Conservation (phyloP, 2,113 vertebrate genomes). For the Rattus norvegicus region DNA sequence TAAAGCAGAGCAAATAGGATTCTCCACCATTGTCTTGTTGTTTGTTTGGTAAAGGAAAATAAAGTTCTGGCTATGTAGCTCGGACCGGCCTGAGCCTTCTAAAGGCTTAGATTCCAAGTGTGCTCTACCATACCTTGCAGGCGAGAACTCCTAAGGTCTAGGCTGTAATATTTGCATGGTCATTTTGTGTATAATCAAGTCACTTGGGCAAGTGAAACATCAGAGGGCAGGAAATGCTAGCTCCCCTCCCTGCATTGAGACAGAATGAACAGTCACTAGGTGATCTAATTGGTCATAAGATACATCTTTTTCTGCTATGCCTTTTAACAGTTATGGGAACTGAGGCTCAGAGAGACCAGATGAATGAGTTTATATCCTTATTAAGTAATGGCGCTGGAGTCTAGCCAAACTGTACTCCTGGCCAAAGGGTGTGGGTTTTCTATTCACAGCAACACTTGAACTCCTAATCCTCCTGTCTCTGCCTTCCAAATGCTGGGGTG, state of each 20-base stretch:
- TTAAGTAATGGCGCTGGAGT: slow-evolving; percentile 22
- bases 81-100: not conserved
- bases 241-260: not conserved
- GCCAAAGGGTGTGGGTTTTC: not conserved
- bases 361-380: not conserved
- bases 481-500: not conserved
- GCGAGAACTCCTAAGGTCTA: not conserved
- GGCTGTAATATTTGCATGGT: not conserved
- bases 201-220: not conserved
- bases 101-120: not conserved
- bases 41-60: not conserved
- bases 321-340: not conserved
- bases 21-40: not conserved
- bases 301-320: not conserved
- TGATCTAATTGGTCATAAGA: not conserved
- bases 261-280: not conserved
- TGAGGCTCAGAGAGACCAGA: not conserved
- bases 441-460: not conserved
- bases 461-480: not conserved
- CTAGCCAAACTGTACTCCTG: not conserved
- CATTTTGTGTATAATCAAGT: not conserved
- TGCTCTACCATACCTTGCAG: not conserved
- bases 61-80: not conserved
- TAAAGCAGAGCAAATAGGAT: not conserved
- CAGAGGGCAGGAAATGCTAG: not conserved